Conservation (phyloP, 2,888 invertebrate genomes). For the Cerceris ruficornis region DNA sequence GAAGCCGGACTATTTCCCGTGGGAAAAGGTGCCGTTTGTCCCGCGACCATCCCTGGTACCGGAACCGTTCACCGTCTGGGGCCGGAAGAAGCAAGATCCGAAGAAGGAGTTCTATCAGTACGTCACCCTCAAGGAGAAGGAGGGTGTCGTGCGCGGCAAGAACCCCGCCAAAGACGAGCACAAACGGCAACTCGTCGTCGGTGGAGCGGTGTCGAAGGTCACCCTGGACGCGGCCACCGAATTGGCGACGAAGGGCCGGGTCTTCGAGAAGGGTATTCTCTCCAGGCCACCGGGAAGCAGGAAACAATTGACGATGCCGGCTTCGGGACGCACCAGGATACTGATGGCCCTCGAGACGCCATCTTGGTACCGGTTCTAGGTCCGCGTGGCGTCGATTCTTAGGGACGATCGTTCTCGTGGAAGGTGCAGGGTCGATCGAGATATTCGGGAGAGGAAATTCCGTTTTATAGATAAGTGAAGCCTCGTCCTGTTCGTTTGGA, state of each 20-base stretch:
- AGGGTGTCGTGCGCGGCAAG: slow-evolving; percentile 75
- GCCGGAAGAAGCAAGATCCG: slow-evolving; percentile 84
- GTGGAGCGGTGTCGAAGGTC: slow-evolving; percentile 77
- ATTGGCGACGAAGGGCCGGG: slow-evolving; percentile 78
- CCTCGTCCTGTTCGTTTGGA: background rate
- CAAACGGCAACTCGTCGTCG: slow-evolving; percentile 76
- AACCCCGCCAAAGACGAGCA: slow-evolving; percentile 77
- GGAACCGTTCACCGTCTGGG: slow-evolving; percentile 93
- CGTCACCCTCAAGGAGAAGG: slow-evolving; percentile 76
- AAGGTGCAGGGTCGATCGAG: background rate
- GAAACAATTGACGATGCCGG: slow-evolving; percentile 73
- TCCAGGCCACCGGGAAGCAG: slow-evolving; percentile 73
- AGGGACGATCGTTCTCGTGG: background rate
- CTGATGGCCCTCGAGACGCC: slow-evolving; percentile 79
- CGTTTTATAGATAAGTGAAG: background rate
- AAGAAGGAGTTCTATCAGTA: slow-evolving; percentile 79
- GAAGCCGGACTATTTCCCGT: slow-evolving; percentile 89
- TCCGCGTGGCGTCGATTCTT: background rate
- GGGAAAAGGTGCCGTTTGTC: slow-evolving; percentile 94
- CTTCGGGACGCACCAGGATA: slow-evolving; percentile 78
- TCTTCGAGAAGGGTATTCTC: slow-evolving; percentile 78
- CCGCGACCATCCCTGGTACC: slow-evolving; percentile 93
- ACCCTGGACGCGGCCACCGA: slow-evolving; percentile 78
- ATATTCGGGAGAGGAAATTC: background rate
- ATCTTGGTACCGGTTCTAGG: slow-evolving; percentile 79